Conservation (phyloP, 2,888 invertebrate species). For the Atethmia centrago region DNA sequence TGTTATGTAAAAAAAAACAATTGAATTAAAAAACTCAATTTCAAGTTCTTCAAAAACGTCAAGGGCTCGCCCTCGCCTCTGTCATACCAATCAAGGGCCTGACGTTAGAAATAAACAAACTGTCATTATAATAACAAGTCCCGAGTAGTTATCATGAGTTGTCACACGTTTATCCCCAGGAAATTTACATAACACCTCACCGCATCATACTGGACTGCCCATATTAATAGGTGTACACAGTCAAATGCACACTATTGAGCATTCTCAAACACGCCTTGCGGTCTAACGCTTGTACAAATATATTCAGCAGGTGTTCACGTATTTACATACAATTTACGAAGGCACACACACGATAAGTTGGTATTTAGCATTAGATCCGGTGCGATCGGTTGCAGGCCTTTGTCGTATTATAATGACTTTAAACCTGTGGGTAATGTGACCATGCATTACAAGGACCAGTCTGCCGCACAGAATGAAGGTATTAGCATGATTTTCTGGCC, state of each 20-base stretch:
- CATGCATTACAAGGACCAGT: conserved; percentile 22
- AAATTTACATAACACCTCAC: conserved; percentile 82
- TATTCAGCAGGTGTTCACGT: conserved; percentile 89
- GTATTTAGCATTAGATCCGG: conserved; percentile 82
- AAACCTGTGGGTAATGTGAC: conserved; percentile 21
- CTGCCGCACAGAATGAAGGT: background rate
- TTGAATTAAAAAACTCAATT: background rate
- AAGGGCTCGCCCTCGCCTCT: conserved; percentile 4
- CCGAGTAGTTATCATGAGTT: conserved; percentile 67
- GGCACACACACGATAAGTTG: conserved; percentile 81
- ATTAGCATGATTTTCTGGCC: conserved; percentile 24
- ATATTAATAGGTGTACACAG: conserved; percentile 88
- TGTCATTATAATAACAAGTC: conserved; percentile 58
- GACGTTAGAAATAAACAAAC: conserved; percentile 45
- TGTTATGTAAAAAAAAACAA: no score
- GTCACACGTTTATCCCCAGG: conserved; percentile 74
- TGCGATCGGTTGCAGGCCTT: conserved; percentile 74
- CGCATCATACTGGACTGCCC: conserved; percentile 76
- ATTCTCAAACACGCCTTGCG: conserved; percentile 83
- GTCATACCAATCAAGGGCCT: conserved; percentile 29
- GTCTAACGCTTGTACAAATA: conserved; percentile 83
- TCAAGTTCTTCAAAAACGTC: conserved; percentile 15
- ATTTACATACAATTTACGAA: conserved; percentile 90
- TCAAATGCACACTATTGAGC: conserved; percentile 84
- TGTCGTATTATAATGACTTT: conserved; percentile 50